phyloP scores from a whole-genome alignment of 2,113 vertebrate genomes.

The Cyprinodon brontotheroides region DNA sequence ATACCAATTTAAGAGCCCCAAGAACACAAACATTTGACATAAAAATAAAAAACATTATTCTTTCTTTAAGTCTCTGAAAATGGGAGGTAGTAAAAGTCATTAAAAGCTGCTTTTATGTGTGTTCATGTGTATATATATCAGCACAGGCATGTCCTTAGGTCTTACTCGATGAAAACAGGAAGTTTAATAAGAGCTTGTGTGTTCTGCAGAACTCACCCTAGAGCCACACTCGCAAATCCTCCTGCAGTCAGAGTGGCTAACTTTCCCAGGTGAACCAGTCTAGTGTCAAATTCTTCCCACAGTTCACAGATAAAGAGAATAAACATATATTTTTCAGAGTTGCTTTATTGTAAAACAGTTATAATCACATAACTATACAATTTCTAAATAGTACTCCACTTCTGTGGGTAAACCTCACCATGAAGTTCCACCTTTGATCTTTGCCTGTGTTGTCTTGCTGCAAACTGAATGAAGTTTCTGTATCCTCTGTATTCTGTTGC shows the following conservation, averaged over 20 bases:
- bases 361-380: neutral
- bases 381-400: slow-evolving; percentile 29
- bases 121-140: neutral
- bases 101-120: slow-evolving; percentile 7
- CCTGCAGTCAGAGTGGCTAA: slow-evolving; percentile 48
- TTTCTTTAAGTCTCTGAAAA: slow-evolving; percentile 10
- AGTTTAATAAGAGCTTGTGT: slow-evolving; percentile 77
- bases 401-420: slow-evolving; percentile 5
- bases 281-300: slow-evolving; percentile 45
- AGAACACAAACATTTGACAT: slow-evolving; percentile 10
- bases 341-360: slow-evolving; percentile 22
- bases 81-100: neutral
- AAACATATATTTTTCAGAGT: slow-evolving; percentile 24
- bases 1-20: slow-evolving; percentile 34
- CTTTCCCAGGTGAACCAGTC: slow-evolving; percentile 63
- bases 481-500: slow-evolving; percentile 52
- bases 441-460: slow-evolving; percentile 22
- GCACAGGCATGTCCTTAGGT: slow-evolving; percentile 56
- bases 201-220: slow-evolving; percentile 66
- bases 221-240: slow-evolving; percentile 65
- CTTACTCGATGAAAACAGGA: slow-evolving; percentile 68
- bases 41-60: neutral
- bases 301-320: slow-evolving; percentile 6
- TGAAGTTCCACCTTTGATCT: slow-evolving; percentile 8
- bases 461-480: slow-evolving; percentile 52